Conservation (phyloP, 2,113 vertebrate genomes). For the Motacilla alba region DNA sequence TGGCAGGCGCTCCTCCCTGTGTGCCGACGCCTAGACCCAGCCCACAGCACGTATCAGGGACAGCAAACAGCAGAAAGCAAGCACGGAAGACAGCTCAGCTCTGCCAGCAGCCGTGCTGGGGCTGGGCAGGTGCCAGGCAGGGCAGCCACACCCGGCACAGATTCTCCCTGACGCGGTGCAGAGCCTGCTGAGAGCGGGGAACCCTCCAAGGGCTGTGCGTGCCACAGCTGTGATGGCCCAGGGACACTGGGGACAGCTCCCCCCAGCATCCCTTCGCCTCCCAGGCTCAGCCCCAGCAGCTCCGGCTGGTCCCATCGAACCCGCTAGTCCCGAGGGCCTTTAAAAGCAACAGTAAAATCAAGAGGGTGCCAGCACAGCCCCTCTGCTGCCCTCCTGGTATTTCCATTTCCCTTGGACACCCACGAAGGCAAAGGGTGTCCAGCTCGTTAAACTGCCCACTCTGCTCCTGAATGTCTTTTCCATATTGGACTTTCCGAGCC, state of each 20-base stretch:
- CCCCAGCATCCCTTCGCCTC: fast-evolving
- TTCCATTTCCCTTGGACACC: not conserved
- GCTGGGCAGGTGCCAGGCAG: not conserved
- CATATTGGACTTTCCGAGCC: not conserved
- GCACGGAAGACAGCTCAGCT: not conserved
- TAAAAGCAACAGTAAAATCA: not conserved
- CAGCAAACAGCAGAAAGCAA: not conserved
- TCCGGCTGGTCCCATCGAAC: fast-evolving
- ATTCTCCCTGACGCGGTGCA: not conserved
- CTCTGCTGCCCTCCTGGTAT: not conserved
- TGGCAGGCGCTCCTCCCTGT: not conserved
- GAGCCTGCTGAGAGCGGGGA: not conserved
- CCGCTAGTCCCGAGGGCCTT: not conserved
- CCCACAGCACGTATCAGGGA: not conserved
- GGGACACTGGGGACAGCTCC: fast-evolving
- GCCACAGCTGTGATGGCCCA: fast-evolving
- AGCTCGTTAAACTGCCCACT: slow-evolving; percentile 6
- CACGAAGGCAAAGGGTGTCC: not conserved
- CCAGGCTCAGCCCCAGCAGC: not conserved
- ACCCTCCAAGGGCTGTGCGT: not conserved
- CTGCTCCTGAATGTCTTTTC: not conserved
- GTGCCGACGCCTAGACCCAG: not conserved
- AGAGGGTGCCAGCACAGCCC: not conserved
- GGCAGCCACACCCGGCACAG: not conserved
- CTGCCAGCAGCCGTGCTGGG: not conserved